phyloP scores from a whole-genome alignment of 1,140 invertebrate genomes.

The Drosophila funebris region DNA sequence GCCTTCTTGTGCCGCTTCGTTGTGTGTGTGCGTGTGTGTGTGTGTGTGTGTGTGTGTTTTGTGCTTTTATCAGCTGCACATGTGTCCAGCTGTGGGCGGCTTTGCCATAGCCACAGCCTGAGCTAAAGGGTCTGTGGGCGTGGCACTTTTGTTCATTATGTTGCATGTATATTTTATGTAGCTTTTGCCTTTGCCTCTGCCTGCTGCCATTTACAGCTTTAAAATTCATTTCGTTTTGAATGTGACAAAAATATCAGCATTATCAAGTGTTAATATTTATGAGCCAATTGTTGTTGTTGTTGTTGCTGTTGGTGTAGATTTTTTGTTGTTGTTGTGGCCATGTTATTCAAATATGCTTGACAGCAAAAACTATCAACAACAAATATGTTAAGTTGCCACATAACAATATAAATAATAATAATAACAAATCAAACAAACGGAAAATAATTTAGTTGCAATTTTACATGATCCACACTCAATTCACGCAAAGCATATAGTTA shows the following conservation, averaged over 20 bases:
- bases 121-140: background rate
- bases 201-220: constrained; percentile 12
- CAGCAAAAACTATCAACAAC: constrained; percentile 45
- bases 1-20: constrained; percentile 15
- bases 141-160: constrained; percentile 49
- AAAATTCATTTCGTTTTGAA: constrained; percentile 37
- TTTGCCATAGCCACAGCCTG: background rate
- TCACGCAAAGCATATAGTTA: constrained; percentile 8
- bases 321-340: constrained; percentile 10
- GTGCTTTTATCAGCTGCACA: constrained; percentile 77
- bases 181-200: too few species aligned
- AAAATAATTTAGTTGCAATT: constrained; percentile 70
- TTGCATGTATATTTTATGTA: constrained; percentile 54
- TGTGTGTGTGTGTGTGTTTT: constrained; percentile 38
- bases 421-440: constrained; percentile 49
- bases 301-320: constrained; percentile 7
- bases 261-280: constrained; percentile 52
- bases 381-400: constrained; percentile 15
- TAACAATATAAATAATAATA: constrained; percentile 41
- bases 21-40: constrained; percentile 22
- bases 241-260: constrained; percentile 39
- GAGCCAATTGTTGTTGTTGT: constrained; percentile 25
- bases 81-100: constrained; percentile 46
- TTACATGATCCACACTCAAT: constrained; percentile 61
- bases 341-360: constrained; percentile 47